Evolutionary conservation across 2,113 vertebrate genomes (phyloP).

Genomic region (Chauna torquata): DNA sequence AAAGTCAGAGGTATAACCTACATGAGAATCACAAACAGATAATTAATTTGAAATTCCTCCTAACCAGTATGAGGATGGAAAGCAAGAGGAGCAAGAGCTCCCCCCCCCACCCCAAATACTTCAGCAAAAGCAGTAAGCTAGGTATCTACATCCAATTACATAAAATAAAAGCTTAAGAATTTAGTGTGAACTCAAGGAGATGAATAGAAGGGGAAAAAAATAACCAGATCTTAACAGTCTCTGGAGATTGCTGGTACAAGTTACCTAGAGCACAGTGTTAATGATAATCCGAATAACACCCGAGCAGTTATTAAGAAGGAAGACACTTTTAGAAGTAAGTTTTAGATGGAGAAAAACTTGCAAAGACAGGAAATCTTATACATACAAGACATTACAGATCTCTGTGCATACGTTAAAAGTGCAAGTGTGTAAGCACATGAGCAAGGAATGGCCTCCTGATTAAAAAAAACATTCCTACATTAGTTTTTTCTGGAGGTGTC

Average conservation of each 20-base stretch:
- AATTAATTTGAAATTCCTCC: background rate
- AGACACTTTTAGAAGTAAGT: background rate
- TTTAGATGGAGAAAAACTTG: background rate
- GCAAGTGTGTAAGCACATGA: background rate
- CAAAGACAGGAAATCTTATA: background rate
- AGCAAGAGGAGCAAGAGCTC: background rate
- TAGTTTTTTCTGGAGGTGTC: background rate
- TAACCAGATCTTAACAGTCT: background rate
- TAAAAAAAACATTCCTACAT: background rate
- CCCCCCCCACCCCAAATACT: background rate
- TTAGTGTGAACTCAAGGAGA: background rate
- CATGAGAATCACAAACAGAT: background rate
- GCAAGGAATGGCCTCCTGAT: background rate
- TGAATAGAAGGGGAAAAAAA: background rate
- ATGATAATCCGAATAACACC: background rate
- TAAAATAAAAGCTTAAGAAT: background rate
- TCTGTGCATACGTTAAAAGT: background rate
- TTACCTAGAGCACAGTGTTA: background rate
- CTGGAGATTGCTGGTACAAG: background rate
- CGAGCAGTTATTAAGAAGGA: background rate
- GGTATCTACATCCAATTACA: background rate
- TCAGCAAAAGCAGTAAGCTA: background rate
- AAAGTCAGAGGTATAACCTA: background rate
- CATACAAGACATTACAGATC: background rate
- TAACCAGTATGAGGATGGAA: background rate